These are phyloP conservation scores for Eristalis pertinax DNA, from an alignment of 2,888 invertebrate species.

Conservation along the genomic window DNA sequence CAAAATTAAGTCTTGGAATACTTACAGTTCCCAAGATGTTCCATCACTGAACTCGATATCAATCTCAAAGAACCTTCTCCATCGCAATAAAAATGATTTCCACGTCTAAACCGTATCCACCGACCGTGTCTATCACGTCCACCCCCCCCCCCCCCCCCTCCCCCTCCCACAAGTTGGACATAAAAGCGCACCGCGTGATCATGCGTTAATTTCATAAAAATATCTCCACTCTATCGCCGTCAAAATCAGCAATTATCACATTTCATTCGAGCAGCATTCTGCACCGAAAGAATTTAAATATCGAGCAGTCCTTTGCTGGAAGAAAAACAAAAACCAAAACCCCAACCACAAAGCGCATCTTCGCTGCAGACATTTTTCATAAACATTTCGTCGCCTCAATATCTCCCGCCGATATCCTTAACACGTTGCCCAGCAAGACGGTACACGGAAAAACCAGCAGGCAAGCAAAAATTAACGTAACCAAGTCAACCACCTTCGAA, in stretches of 20 bases:
- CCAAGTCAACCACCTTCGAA: constrained; percentile 61
- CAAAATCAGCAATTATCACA: constrained; percentile 49
- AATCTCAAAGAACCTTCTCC: neutral
- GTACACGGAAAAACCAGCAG: neutral
- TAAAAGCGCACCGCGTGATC: constrained; percentile 37
- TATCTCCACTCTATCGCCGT: constrained; percentile 17
- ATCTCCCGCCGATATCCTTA: constrained; percentile 11
- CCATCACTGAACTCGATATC: neutral
- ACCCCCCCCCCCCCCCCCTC: neutral
- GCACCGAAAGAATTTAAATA: constrained; percentile 63
- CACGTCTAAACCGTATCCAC: neutral
- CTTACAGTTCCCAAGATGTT: neutral
- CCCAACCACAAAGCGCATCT: constrained; percentile 12
- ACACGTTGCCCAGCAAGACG: neutral
- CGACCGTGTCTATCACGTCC: neutral
- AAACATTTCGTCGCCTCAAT: constrained; percentile 58
- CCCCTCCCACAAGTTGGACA: neutral
- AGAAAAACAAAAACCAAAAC: neutral
- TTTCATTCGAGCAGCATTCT: constrained; percentile 31
- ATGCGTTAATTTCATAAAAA: constrained; percentile 40
- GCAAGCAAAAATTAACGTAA: constrained; percentile 28
- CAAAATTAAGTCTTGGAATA: neutral
- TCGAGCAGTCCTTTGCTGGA: constrained; percentile 30
- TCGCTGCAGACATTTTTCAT: constrained; percentile 44
- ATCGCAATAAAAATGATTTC: neutral